Percentiles rank a stretch among this genome's conserved stretches.
phyloP scores from a whole-genome alignment of 2,888 invertebrate genomes.

The Melanchra persicariae region DNA sequence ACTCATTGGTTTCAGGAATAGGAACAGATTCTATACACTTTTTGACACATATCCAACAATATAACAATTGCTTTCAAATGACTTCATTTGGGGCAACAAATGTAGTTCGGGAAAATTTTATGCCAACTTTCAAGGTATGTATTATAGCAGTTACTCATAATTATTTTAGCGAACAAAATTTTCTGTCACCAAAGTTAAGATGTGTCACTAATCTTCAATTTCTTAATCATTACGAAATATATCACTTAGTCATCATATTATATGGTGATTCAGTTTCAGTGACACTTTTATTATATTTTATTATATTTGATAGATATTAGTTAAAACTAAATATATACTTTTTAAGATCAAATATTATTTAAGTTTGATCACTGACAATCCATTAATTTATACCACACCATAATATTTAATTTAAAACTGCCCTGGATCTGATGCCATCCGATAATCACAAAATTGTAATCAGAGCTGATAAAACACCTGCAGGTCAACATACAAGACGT shows the following conservation, averaged over 20 bases:
- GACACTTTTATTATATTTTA: constrained; percentile 1
- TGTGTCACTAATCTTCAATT: no score
- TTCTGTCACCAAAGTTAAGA: constrained; percentile 37
- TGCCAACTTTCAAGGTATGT: constrained; percentile 48
- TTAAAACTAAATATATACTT: neutral
- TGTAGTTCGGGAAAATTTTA: constrained; percentile 42
- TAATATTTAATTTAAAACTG: neutral
- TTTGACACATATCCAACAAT: constrained; percentile 68
- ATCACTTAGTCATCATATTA: constrained; percentile 7
- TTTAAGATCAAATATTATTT: neutral
- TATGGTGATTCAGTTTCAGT: constrained; percentile 6
- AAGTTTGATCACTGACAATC: neutral
- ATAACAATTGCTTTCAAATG: constrained; percentile 71
- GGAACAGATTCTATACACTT: constrained; percentile 66
- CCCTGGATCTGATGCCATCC: no score
- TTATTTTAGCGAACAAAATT: constrained; percentile 56
- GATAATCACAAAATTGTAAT: no score
- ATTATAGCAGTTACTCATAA: constrained; percentile 52
- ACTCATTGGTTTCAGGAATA: constrained; percentile 67
- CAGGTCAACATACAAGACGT: no score
- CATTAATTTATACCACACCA: neutral
- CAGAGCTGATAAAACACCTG: no score
- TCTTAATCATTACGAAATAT: no score
- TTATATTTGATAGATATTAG: constrained; percentile 10
- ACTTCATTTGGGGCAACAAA: no score